A percentile compares a stretch with the other conserved stretches of the same genome.
phyloP scores from a whole-genome alignment of 2,888 invertebrate species.

The Drosophila infuscata region DNA sequence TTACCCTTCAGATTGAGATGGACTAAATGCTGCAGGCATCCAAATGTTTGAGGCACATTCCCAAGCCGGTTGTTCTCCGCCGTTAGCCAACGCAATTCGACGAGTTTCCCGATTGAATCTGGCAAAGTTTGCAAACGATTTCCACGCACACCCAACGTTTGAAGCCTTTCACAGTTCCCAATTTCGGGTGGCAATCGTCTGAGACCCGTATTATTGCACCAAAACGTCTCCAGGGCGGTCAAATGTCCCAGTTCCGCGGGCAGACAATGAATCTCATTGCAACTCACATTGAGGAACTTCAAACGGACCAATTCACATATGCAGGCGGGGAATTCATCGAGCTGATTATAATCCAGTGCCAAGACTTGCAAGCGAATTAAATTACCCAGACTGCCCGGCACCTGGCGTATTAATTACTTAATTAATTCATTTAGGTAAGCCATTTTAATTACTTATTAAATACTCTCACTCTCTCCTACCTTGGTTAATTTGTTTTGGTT shows the following conservation, averaged over 20 bases:
- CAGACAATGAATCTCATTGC: constrained; percentile 87
- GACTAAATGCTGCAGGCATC: constrained; percentile 86
- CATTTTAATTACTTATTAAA: background rate
- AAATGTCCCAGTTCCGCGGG: constrained; percentile 88
- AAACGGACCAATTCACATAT: constrained; percentile 87
- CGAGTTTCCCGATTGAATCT: constrained; percentile 86
- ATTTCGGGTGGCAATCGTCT: constrained; percentile 87
- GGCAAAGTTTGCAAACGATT: constrained; percentile 87
- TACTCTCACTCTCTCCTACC: constrained; percentile 68
- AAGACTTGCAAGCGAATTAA: constrained; percentile 87
- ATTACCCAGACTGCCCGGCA: constrained; percentile 86
- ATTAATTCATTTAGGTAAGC: background rate
- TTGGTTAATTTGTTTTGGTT: constrained; percentile 88
- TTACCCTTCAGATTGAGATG: constrained; percentile 89
- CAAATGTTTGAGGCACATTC: constrained; percentile 86
- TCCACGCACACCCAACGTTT: constrained; percentile 89
- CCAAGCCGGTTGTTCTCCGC: constrained; percentile 88
- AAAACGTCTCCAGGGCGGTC: constrained; percentile 88
- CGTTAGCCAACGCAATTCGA: constrained; percentile 88
- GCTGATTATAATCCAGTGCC: constrained; percentile 89
- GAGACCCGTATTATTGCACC: constrained; percentile 88
- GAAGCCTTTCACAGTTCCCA: constrained; percentile 87
- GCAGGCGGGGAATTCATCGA: constrained; percentile 87
- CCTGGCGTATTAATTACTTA: constrained; percentile 42
- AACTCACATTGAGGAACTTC: constrained; percentile 88